phyloP scores from a whole-genome alignment of 2,113 vertebrate species.

The Hippocampus mohnikei region DNA sequence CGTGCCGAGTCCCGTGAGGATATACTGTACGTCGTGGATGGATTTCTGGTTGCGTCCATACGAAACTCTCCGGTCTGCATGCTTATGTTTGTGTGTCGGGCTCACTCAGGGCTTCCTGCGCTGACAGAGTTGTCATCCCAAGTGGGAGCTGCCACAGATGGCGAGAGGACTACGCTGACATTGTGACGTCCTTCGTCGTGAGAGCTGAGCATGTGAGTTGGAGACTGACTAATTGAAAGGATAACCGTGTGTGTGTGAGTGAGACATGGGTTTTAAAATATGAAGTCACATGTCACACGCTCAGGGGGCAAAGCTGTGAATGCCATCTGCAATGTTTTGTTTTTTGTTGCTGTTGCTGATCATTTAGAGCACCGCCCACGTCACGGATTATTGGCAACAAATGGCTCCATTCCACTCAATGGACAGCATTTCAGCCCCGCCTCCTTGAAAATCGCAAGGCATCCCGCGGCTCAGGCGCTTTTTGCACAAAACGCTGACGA shows the following conservation, averaged over 20 bases:
- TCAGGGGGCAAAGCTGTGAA: background rate
- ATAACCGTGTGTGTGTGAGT: conserved; percentile 17
- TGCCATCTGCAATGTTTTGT: background rate
- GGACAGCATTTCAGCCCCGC: background rate
- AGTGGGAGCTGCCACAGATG: conserved; percentile 71
- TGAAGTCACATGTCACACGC: conserved; percentile 8
- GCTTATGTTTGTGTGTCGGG: conserved; percentile 25
- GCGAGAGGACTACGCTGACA: conserved; percentile 62
- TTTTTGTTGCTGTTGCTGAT: background rate
- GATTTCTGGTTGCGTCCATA: conserved; percentile 4
- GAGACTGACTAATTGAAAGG: conserved; percentile 39
- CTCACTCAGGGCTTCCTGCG: conserved; percentile 68
- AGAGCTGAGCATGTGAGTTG: conserved; percentile 50
- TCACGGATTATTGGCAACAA: background rate
- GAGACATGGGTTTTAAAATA: conserved; percentile 35
- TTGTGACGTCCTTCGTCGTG: conserved; percentile 61
- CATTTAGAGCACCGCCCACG: conserved; percentile 3
- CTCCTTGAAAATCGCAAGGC: background rate
- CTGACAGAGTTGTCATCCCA: conserved; percentile 64
- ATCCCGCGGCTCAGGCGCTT: background rate
- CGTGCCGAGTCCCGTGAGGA: conserved; percentile 15
- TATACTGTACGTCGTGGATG: background rate
- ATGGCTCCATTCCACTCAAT: background rate
- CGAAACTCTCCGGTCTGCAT: conserved; percentile 1
- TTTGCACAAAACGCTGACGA: background rate